Evolutionary conservation across 2,797 vertebrate species (phyloP), one percentile per base, ranked within the genome.

Genomic region (Acrossocheilus fasciatus): DNA sequence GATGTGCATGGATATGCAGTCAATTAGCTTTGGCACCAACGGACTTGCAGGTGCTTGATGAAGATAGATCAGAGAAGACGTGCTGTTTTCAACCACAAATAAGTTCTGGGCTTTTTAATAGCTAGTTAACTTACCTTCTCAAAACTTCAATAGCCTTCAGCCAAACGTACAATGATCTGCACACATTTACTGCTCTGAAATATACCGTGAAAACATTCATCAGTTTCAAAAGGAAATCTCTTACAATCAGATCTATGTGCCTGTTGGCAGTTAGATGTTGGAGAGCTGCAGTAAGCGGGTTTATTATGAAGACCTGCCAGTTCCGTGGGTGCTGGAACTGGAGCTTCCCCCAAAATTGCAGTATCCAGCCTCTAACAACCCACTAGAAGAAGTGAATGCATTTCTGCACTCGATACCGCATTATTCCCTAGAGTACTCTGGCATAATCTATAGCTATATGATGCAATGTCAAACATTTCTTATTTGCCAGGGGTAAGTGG

Each of bases 221-320:
- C 64, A 72, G 66, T 70, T 80, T 72, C 66, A 80, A 80, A 80
- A 47, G 14, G n/a, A 84, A 80, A 80, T 54, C 62, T 54, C 17
- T 80, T 39, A 26, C 39, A 72, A 80, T 72, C 52, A 36, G 66
- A 72, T 64, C 54, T 18, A 47, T 59, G n/a, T 72, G 68, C 84
- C 77, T 64, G 30, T n/a, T 81, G 78, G 78, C 69, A 26, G 41
- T 43, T 47, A 36, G 15, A 81, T 66, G 23, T 72, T 66, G 69
- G 57, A 81, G 70, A 52, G 45, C 70, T 50, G 47, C 43, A 36
- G 68, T 64, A 81, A 81, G 68, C 5, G 15, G 30, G 76, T 64
- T 81, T 74, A 52, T 74, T 64, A 64, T 39, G 34, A 81, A 81
- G 45, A 68, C 70, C 43, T 80, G 84, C 50, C 84, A 86, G 68